Evolutionary conservation across 2,113 vertebrate species (phyloP), one percentile per base, ranked within the genome.

Genomic region (Elgaria multicarinata): DNA sequence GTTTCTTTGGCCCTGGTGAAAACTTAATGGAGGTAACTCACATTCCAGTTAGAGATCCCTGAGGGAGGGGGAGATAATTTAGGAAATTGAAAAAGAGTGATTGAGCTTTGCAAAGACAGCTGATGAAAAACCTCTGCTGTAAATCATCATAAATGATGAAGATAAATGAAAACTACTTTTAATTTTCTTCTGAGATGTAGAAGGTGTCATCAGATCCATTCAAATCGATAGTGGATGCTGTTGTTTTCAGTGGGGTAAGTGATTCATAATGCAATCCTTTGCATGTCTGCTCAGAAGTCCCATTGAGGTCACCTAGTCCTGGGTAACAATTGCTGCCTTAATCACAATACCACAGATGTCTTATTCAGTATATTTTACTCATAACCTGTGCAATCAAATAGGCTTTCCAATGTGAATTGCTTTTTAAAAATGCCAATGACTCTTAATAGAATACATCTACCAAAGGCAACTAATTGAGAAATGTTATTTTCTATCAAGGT

Each of bases 1-100:
- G 58, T 91, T 94, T 92, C 10, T 91, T 93, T 50, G 24, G 1
- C 64, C 84, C 94, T 92, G 88, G 36, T 67, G 85, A 89, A 90
- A 89, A 88, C 53, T 93, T 93, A 91, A 74, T 83, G 3, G 74
- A 90, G 13, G 53, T 78, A 94, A 53, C 42, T 93, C 64, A 69
- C 85, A 46, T 90, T 87, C 92, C 16, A 4, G 8, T 88, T 91
- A 91, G 62, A 89, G 92, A 87, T 64, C 50, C 55, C 22, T 28
- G 81, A 64, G 85, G 90, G n/a, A 90, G 88, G 42, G 80, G 85
- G 13, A 78, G 77, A 72, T 83, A 53, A 87, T 87, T 83, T 81
- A 81, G 39, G 84, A 86, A 83, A 83, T 46, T 88, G 58, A 44
- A 71, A 86, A 75, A 50, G 2, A 22, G 28, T 2, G 90, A 71